Evolutionary conservation across 2,797 vertebrate species (phyloP), one percentile per base, ranked within the genome.

Genomic region (Rhabdomys pumilio): DNA sequence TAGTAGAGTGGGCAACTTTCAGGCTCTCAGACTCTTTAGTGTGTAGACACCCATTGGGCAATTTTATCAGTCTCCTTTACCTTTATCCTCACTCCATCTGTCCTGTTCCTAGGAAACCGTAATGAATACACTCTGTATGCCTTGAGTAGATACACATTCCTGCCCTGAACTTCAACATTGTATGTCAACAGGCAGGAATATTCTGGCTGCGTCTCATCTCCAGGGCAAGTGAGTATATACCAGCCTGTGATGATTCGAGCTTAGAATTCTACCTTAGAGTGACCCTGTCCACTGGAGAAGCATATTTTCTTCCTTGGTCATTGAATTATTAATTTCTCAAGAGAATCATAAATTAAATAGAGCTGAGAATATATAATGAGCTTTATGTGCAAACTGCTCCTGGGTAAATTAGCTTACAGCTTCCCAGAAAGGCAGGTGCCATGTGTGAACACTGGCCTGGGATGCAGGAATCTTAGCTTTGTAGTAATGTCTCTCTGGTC

Each of bases 261-360:
- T 92, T 91, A 59, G 91, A 20, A 63, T 87, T 89, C 63, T 87
- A 72, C 38, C 57, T 63, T 87, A 63, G 53, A 15, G 50, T 67
- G 83, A 87, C 17, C 0, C 1, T 24, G 13, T 14, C 50, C 69
- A 14, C 38, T n/a, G 38, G 6, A 22, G 55, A 88, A 92, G 31
- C 8, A n/a, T 44, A 85, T 31, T 95, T 41, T 94, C 47, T 53
- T 55, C 38, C 53, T 90, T 91, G 20, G 19, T 47, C 31, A 92
- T 90, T 55, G 12, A 47, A 15, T 80, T 94, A 94, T 84, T 65
- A 95, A 84, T 93, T 72, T 95, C 12, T 76, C 69, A 90, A 29
- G 65, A 47, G 34, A 87, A 81, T 6, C 4, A 12, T 84, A 26
- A 31, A 91, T 61, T 67, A 76, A 72, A n/a, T 15, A 94, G 19